Evolutionary conservation across 2,113 vertebrate species (phyloP).

Genomic region (Podarcis raffonei): DNA sequence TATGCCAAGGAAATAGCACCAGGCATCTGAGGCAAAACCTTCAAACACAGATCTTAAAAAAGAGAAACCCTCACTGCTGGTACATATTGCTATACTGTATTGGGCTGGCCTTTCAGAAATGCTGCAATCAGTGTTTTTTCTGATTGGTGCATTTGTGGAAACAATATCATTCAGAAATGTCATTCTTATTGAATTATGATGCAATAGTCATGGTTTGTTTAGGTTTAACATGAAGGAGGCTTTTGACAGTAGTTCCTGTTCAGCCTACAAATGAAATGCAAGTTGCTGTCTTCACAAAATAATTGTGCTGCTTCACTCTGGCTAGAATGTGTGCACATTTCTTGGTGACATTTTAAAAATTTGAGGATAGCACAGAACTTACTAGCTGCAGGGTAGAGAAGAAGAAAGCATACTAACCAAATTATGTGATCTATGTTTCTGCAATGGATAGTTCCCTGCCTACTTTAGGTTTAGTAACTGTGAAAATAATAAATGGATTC

Average conservation of each 20-base stretch:
- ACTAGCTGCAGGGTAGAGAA: not conserved
- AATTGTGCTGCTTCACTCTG: no score
- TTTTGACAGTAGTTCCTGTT: no score
- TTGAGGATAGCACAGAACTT: not conserved
- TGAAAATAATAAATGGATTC: not conserved
- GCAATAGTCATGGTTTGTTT: not conserved
- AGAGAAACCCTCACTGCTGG: not conserved
- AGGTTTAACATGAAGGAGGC: not conserved
- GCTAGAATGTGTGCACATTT: no score
- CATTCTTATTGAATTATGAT: not conserved
- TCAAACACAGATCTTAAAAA: not conserved
- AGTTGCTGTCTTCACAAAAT: no score
- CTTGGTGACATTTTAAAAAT: not conserved
- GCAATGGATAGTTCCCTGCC: not conserved
- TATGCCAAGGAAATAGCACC: not conserved
- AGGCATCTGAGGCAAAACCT: not conserved
- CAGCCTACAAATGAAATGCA: no score
- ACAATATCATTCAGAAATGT: not conserved
- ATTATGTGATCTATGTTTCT: not conserved
- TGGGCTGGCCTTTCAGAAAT: not conserved
- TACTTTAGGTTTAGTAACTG: not conserved
- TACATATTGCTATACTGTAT: not conserved
- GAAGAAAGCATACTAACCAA: not conserved
- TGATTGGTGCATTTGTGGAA: not conserved
- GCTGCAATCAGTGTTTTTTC: not conserved